phyloP scores from a whole-genome alignment of 1,140 invertebrate genomes.

The Hyles euphorbiae region DNA sequence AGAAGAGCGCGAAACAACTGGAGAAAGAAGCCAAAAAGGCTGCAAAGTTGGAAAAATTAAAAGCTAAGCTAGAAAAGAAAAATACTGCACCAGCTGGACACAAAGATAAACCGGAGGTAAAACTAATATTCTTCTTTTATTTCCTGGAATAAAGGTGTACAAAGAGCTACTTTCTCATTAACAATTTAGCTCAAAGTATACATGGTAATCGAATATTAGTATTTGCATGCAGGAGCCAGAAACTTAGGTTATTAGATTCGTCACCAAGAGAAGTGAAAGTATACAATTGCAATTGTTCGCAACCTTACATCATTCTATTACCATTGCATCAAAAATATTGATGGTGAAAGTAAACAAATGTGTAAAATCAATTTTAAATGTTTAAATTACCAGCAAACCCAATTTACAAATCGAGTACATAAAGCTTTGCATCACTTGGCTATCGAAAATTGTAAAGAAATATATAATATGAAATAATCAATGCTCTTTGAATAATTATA shows the following conservation, averaged over 20 bases:
- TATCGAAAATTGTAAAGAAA: no score
- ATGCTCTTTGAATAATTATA: no score
- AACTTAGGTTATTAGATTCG: not conserved
- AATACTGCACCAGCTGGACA: constrained; percentile 65
- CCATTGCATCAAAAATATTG: no score
- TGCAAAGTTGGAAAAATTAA: constrained; percentile 93
- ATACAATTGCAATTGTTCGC: not conserved
- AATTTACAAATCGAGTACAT: not conserved
- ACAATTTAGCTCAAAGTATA: no score
- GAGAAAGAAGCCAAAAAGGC: constrained; percentile 93
- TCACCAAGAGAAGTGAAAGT: constrained; percentile 4
- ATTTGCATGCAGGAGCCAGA: no score
- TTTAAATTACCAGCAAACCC: not conserved
- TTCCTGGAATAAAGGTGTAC: no score
- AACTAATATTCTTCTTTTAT: no score
- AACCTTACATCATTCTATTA: constrained; percentile 4
- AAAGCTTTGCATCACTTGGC: no score
- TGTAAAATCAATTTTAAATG: not conserved
- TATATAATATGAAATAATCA: no score
- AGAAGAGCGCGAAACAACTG: constrained; percentile 90
- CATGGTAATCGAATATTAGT: no score
- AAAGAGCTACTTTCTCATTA: no score
- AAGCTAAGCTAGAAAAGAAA: constrained; percentile 93
- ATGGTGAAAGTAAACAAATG: no score
- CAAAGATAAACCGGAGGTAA: constrained; percentile 82